Evolutionary conservation across 2,113 vertebrate species (phyloP), one percentile per base, ranked within the genome.

Genomic region (Gadus macrocephalus): DNA sequence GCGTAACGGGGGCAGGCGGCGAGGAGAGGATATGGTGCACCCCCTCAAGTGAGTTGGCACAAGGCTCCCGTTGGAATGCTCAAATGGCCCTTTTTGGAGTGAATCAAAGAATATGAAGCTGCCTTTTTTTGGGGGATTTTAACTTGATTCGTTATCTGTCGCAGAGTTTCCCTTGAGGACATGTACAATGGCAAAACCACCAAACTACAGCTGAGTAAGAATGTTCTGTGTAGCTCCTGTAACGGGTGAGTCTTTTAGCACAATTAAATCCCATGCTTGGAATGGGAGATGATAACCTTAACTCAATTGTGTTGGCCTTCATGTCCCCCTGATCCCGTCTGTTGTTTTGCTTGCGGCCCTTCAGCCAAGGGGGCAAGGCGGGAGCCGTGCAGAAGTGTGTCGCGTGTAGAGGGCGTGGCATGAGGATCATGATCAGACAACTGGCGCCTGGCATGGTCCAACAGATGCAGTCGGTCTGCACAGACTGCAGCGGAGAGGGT

Each of bases 181-280:
- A 89, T 99, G 31, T 99, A 98, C 83, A 99, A 99, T 82, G 97
- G 96, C 74, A 99, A 99, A 93, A 96, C 96, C 75, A 99, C 97
- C 78, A 99, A 99, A 92, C 92, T 99, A 79, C 97, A 99, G 69
- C 94, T 99, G 81, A 99, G 96, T 92, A 99, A 99, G 94, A 98
- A 98, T 89, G 96, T 98, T 64, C 94, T 99, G 59, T 99, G 97
- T 89, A 92, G 92, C 74, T 89, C 95, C 66, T 99, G 97, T 88
- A 98, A 92, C 73, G 97, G 97, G 97, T 99, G 86, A 95, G 97
- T 94, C 38, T 28, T 6, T 31, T 27, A 15, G 49, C 15, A 9
- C 64, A 20, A 67, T 60, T n/a, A 60, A 62, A 70, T 60, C 6
- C 5, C 35, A 67, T 7, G 3, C 6, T 55, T 55, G 8, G 2